Percentiles rank a stretch among this genome's conserved stretches.
Conservation (phyloP, 2,113 vertebrate genomes). For the Caranx melampygus region DNA sequence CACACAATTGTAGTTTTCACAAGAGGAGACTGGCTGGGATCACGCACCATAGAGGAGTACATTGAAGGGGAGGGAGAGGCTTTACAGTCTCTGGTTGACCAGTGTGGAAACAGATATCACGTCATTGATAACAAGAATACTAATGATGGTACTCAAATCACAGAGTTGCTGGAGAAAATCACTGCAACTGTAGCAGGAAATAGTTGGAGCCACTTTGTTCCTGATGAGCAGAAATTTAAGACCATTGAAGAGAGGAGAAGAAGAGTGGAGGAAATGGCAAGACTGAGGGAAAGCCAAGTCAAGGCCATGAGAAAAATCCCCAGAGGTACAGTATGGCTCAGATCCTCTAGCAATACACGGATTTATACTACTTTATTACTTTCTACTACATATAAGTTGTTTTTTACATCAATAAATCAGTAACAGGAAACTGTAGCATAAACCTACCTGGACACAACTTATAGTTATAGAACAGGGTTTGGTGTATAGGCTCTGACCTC, state of each 20-base stretch:
- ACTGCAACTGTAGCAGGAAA: slow-evolving; percentile 43
- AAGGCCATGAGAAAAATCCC: not conserved
- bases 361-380: too few species aligned
- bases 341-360: not conserved
- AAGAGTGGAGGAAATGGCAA: slow-evolving; percentile 26
- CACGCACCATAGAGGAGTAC: slow-evolving; percentile 49
- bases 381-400: too few species aligned
- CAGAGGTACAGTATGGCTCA: slow-evolving; percentile 34
- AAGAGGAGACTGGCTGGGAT: slow-evolving; percentile 64
- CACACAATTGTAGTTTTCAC: slow-evolving; percentile 62
- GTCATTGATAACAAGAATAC: slow-evolving; percentile 60
- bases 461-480: too few species aligned
- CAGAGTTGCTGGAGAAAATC: slow-evolving; percentile 64
- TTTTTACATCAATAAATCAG: too few species aligned
- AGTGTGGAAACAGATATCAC: slow-evolving; percentile 68
- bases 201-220: slow-evolving; percentile 14
- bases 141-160: slow-evolving; percentile 44
- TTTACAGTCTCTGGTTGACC: slow-evolving; percentile 47
- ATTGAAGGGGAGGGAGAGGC: slow-evolving; percentile 60
- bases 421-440: not conserved
- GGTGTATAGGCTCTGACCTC: too few species aligned
- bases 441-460: not conserved
- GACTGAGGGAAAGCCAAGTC: slow-evolving; percentile 33
- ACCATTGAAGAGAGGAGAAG: slow-evolving; percentile 18
- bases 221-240: slow-evolving; percentile 29